Percentiles rank a stretch among this genome's conserved stretches.
Evolutionary conservation across 2,797 vertebrate genomes (phyloP).

Genomic region (Cichlasoma orientale): DNA sequence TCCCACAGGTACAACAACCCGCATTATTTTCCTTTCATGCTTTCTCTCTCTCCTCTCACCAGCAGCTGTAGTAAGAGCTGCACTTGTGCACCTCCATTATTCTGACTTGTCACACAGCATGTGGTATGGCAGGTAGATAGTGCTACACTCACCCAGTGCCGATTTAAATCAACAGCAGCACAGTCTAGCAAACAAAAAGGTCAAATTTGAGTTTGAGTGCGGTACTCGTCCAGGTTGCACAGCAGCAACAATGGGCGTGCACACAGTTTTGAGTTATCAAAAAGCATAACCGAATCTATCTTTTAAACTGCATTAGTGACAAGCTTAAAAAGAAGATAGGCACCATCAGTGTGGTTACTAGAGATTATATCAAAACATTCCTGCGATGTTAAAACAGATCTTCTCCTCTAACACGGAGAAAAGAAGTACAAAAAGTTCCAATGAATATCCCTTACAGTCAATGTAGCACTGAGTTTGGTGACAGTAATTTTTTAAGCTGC

Average conservation of each 20-base stretch:
- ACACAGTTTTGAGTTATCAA: no score
- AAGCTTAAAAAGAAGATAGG: neutral
- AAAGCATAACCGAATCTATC: neutral
- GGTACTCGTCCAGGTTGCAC: neutral
- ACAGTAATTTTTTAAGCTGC: neutral
- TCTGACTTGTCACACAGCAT: neutral
- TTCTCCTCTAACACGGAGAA: neutral
- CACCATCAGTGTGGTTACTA: neutral
- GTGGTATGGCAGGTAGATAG: neutral
- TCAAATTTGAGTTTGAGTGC: neutral
- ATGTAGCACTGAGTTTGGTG: neutral
- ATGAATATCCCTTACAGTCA: neutral
- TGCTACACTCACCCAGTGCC: neutral
- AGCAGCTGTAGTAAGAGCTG: neutral
- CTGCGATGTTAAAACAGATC: neutral
- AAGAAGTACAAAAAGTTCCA: neutral
- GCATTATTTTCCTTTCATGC: neutral
- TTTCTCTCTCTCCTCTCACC: neutral
- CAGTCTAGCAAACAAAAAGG: neutral
- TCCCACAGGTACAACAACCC: neutral
- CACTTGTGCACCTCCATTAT: neutral
- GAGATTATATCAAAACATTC: slow-evolving; percentile 14
- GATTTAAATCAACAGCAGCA: neutral
- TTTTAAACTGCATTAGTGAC: neutral
- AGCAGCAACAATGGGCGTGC: neutral